phyloP scores from a whole-genome alignment of 2,113 vertebrate species.

The Tachysurus vachellii region DNA sequence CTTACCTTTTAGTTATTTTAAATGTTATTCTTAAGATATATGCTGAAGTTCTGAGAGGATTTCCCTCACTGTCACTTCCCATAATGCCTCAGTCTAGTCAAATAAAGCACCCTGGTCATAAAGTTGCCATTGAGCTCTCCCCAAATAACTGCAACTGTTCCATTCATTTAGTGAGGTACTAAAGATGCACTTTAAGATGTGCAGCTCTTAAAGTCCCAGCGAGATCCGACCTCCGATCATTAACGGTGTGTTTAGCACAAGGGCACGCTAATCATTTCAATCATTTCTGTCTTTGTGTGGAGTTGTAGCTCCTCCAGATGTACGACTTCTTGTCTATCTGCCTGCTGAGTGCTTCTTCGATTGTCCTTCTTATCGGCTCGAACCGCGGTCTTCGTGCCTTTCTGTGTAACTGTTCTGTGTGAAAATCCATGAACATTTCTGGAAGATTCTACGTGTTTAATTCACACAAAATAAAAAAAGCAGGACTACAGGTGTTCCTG shows the following conservation, averaged over 20 bases:
- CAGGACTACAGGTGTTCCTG: neutral
- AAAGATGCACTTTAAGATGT: conserved; percentile 60
- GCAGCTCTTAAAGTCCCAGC: conserved; percentile 29
- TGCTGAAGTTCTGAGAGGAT: conserved; percentile 66
- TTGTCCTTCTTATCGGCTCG: neutral
- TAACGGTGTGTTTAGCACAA: neutral
- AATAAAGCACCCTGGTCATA: conserved; percentile 69
- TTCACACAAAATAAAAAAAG: neutral
- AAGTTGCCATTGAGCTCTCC: conserved; percentile 71
- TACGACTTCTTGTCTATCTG: too few species aligned
- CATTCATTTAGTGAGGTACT: conserved; percentile 63
- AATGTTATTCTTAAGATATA: conserved; percentile 59
- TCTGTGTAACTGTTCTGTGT: neutral
- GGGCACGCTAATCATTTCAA: neutral
- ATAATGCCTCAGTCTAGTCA: conserved; percentile 66
- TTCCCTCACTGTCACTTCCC: conserved; percentile 66
- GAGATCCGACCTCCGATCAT: neutral
- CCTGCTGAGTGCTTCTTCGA: too few species aligned
- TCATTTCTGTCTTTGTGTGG: too few species aligned
- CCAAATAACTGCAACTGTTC: conserved; percentile 73
- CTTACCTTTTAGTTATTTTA: conserved; percentile 50
- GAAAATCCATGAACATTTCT: neutral
- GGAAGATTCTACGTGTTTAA: neutral
- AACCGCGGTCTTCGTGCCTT: neutral
- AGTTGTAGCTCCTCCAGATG: too few species aligned